Evolutionary conservation across 2,797 vertebrate species (phyloP), one percentile per base, ranked within the genome.

Genomic region (Tapirus indicus): DNA sequence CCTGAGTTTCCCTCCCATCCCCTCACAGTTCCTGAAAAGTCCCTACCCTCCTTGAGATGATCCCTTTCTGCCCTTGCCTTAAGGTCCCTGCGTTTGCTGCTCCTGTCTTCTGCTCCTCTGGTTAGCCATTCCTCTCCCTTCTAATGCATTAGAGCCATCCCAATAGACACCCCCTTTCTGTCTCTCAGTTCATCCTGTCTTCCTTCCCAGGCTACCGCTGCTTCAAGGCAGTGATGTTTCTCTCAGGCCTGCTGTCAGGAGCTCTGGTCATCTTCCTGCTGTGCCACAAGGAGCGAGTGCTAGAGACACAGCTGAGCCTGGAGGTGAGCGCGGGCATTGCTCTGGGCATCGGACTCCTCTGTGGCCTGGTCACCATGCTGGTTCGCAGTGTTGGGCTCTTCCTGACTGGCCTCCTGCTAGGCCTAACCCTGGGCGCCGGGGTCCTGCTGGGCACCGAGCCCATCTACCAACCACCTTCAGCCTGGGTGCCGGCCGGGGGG

Each of bases 161-260:
- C 69, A 21, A 21, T 29, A 25, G 18, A 80, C 11, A 12, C 47
- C 47, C 32, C 8, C n/a, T 91, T 93, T 64, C 91, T 85, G 25
- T 41, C 35, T 86, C 97, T 96, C 89, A 97, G 18, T 91, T 23
- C 71, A 71, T 72, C 49, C 82, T 84, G 62, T 97, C 82, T 8
- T 68, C 90, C 92, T 97, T 89, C 94, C 78, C 95, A 98, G 99
- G 99, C 88, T 99, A 99, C 96, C 99, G 99, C 98, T 99, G 99
- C 98, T 99, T 99, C 99, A 99, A 99, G 98, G 99, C 99, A 21
- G 99, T 99, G 95, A 99, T 99, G 99, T 99, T 99, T 98, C 99
- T 99, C 80, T 99, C 99, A 0, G 99, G 99, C 32, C 99, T 99
- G 96, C 99, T 99, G 98, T 99, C 99, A 0, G 99, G 99, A 97